A percentile compares a stretch with the other conserved stretches of the same genome.
Evolutionary conservation across 2,113 vertebrate species (phyloP).

Genomic region (Pleuronectes platessa): DNA sequence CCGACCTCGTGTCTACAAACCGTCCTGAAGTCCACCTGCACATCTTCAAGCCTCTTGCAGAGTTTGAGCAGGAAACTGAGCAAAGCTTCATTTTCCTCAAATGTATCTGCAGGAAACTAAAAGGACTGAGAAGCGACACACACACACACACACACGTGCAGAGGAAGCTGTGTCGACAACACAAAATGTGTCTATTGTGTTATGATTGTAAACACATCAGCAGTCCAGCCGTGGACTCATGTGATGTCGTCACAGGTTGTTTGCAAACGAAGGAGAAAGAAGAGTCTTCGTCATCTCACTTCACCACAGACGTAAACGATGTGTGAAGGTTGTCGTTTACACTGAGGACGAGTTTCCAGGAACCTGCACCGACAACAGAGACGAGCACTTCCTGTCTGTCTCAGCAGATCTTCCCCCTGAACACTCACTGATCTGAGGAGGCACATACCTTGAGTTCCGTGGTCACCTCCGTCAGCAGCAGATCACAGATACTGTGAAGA

Average conservation of each 20-base stretch:
- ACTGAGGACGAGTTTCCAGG: slow-evolving; percentile 52
- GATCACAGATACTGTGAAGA: not conserved
- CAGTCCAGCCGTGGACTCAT: not conserved
- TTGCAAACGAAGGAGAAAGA: not conserved
- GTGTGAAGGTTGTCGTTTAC: slow-evolving; percentile 56
- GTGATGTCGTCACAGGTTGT: not conserved
- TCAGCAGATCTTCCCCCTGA: slow-evolving; percentile 10
- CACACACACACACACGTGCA: not conserved
- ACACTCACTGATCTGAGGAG: not conserved
- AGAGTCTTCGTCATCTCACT: not conserved
- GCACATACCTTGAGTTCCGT: not conserved
- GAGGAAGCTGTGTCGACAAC: not conserved
- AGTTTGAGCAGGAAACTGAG: slow-evolving; percentile 29
- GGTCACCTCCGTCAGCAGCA: not conserved
- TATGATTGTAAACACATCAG: too few species aligned
- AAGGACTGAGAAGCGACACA: slow-evolving; percentile 3
- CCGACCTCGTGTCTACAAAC: too few species aligned
- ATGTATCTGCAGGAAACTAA: slow-evolving; percentile 9
- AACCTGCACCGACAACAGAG: slow-evolving; percentile 1
- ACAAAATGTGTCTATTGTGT: not conserved
- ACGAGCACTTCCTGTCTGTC: slow-evolving; percentile 40
- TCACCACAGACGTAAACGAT: slow-evolving; percentile 44
- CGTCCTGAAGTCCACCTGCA: slow-evolving; percentile 18
- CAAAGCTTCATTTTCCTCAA: slow-evolving; percentile 26
- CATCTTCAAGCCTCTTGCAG: not conserved